Evolutionary conservation across 2,797 vertebrate species (phyloP).

Genomic region (Antennarius maculatus): DNA sequence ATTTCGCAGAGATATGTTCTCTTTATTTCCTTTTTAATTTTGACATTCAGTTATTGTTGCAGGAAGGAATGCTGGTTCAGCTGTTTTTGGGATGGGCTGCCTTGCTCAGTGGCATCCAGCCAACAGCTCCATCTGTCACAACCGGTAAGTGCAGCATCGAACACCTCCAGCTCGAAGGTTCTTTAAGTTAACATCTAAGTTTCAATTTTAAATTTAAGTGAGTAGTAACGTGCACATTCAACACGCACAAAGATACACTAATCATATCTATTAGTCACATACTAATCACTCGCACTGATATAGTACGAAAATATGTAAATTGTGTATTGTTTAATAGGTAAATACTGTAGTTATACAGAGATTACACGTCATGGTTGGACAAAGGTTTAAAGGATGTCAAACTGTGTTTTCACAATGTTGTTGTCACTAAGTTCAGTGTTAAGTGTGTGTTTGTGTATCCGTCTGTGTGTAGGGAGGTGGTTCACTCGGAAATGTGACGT

Average conservation of each 20-base stretch:
- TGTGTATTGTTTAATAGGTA: too few relatives aligned
- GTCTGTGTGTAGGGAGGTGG: slow-evolving; percentile 36
- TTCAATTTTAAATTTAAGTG: too few relatives aligned
- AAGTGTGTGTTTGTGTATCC: too few relatives aligned
- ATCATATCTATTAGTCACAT: too few relatives aligned
- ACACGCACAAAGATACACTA: too few relatives aligned
- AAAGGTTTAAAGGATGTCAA: not conserved
- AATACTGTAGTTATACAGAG: too few relatives aligned
- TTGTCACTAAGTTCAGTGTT: too few relatives aligned
- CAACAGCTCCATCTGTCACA: slow-evolving; percentile 20
- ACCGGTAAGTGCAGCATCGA: slow-evolving; percentile 48
- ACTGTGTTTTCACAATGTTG: not conserved
- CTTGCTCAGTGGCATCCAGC: slow-evolving; percentile 49
- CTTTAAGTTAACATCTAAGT: too few relatives aligned
- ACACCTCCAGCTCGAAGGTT: not conserved
- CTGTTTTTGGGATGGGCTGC: slow-evolving; percentile 60
- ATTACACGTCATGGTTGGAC: too few relatives aligned
- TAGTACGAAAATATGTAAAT: too few relatives aligned
- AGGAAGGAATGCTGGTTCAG: slow-evolving; percentile 56
- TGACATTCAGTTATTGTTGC: not conserved
- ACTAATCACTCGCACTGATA: too few relatives aligned
- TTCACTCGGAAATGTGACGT: slow-evolving; percentile 29
- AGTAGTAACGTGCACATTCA: too few relatives aligned
- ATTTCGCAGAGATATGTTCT: not conserved
- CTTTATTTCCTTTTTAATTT: not conserved